These are phyloP conservation scores for Tylochromis polylepis DNA, from an alignment of 2,113 vertebrate species.

Conservation along the genomic window DNA sequence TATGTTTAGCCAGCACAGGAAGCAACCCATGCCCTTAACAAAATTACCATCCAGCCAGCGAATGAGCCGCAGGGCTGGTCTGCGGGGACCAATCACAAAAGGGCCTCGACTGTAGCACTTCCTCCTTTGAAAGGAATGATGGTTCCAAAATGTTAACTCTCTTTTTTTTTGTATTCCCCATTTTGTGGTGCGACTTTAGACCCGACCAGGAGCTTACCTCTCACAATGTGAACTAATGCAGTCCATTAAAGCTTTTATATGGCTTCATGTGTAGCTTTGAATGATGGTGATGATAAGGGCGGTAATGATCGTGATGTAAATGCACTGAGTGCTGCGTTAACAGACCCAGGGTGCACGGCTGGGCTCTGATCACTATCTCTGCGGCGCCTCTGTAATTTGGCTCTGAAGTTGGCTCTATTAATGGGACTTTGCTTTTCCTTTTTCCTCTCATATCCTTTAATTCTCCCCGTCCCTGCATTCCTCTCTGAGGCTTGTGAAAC, in stretches of 20 bases:
- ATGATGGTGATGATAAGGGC: slow-evolving; percentile 60
- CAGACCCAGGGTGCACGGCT: slow-evolving; percentile 54
- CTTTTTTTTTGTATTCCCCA: background rate
- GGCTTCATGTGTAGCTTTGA: slow-evolving; percentile 53
- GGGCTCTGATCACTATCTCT: slow-evolving; percentile 66
- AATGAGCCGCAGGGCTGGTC: slow-evolving; percentile 71
- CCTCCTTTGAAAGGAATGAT: slow-evolving; percentile 34
- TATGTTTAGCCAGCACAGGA: slow-evolving; percentile 76
- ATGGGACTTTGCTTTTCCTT: slow-evolving; percentile 57
- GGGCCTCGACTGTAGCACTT: slow-evolving; percentile 42
- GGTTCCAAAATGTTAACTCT: background rate
- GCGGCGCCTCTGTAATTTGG: slow-evolving; percentile 69
- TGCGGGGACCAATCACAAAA: slow-evolving; percentile 67
- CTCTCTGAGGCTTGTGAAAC: slow-evolving; percentile 16
- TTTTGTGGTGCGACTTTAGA: slow-evolving; percentile 2
- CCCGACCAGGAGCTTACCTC: slow-evolving; percentile 45
- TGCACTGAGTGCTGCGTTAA: slow-evolving; percentile 66
- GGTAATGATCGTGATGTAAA: slow-evolving; percentile 65
- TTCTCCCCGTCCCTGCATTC: slow-evolving; percentile 44
- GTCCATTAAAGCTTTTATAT: slow-evolving; percentile 58
- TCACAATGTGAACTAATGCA: slow-evolving; percentile 38
- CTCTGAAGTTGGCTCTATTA: slow-evolving; percentile 67
- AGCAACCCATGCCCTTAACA: slow-evolving; percentile 71
- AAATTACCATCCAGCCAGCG: slow-evolving; percentile 67
- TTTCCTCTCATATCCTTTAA: slow-evolving; percentile 44